Evolutionary conservation across 1,140 invertebrate species (phyloP).

Genomic region (Lepidurus couesii): DNA sequence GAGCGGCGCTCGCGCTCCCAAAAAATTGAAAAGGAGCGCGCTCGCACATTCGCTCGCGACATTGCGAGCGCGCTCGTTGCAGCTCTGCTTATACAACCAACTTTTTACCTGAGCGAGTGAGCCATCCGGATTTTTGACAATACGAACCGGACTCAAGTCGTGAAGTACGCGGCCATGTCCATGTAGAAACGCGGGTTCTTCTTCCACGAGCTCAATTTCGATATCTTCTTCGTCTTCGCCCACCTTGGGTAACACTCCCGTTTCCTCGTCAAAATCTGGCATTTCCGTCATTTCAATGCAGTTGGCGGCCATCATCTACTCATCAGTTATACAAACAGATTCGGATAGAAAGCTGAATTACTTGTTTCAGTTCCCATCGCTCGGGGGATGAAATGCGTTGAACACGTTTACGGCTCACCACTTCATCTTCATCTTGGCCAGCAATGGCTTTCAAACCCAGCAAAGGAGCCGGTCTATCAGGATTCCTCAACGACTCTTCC

Average conservation of each 20-base stretch:
- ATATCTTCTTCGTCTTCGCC: conserved; percentile 95
- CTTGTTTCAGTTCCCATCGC: conserved; percentile 60
- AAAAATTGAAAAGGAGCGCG: too few species aligned
- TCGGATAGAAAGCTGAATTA: conserved; percentile 32
- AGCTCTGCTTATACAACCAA: too few species aligned
- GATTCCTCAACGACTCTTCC: conserved; percentile 57
- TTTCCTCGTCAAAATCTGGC: conserved; percentile 87
- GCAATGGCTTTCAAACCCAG: conserved; percentile 59
- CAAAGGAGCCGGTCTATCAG: conserved; percentile 71
- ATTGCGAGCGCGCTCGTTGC: too few species aligned
- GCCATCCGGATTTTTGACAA: conserved; percentile 99
- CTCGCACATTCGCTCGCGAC: too few species aligned
- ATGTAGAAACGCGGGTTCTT: conserved; percentile 92
- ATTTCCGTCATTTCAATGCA: conserved; percentile 79
- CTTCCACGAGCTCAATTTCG: conserved; percentile 98
- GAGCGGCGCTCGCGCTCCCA: too few species aligned
- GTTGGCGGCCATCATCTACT: conserved; percentile 74
- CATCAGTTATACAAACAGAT: not conserved
- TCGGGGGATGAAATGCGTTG: conserved; percentile 94
- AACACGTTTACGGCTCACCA: conserved; percentile 68
- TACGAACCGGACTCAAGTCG: conserved; percentile 89
- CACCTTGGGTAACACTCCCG: conserved; percentile 74
- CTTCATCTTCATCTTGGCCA: conserved; percentile 65
- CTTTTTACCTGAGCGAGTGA: conserved; percentile 70
- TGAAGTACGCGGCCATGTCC: conserved; percentile 81